phyloP scores from a whole-genome alignment of 1,140 invertebrate genomes.

The Odontomachus brunneus region DNA sequence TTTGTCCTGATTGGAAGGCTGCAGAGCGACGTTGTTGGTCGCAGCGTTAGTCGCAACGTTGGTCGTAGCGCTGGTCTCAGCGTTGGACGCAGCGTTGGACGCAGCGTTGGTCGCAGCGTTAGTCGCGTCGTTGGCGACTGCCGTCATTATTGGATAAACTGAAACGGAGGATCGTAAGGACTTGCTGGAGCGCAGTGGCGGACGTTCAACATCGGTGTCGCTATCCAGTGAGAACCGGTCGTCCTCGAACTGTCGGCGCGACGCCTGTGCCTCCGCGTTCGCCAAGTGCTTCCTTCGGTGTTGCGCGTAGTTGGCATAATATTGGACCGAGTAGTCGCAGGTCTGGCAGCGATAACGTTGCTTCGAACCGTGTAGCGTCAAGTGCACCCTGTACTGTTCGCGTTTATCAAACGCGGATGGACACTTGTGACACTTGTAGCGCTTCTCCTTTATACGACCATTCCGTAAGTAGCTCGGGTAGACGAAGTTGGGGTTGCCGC shows the following conservation, averaged over 20 bases:
- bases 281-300: constrained; percentile 92
- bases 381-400: constrained; percentile 93
- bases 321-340: constrained; percentile 96
- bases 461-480: constrained; percentile 92
- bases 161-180: constrained; percentile 80
- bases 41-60: neutral
- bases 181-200: constrained; percentile 79
- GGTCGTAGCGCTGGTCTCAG: too few relatives aligned
- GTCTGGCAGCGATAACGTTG: constrained; percentile 93
- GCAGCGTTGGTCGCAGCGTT: too few relatives aligned
- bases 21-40: constrained; percentile 39
- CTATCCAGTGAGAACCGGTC: constrained; percentile 82
- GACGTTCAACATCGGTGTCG: constrained; percentile 62
- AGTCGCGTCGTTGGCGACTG: neutral
- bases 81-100: neutral
- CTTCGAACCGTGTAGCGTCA: constrained; percentile 93
- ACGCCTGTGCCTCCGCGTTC: constrained; percentile 88
- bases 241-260: constrained; percentile 84
- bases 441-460: constrained; percentile 90
- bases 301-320: constrained; percentile 93
- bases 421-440: constrained; percentile 94
- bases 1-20: constrained; percentile 80
- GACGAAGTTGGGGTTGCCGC: constrained; percentile 91
- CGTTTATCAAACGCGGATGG: constrained; percentile 95
- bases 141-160: constrained; percentile 46